A percentile compares a stretch with the other conserved stretches of the same genome.
Conservation (phyloP, 2,113 vertebrate species). For the Zingel zingel region DNA sequence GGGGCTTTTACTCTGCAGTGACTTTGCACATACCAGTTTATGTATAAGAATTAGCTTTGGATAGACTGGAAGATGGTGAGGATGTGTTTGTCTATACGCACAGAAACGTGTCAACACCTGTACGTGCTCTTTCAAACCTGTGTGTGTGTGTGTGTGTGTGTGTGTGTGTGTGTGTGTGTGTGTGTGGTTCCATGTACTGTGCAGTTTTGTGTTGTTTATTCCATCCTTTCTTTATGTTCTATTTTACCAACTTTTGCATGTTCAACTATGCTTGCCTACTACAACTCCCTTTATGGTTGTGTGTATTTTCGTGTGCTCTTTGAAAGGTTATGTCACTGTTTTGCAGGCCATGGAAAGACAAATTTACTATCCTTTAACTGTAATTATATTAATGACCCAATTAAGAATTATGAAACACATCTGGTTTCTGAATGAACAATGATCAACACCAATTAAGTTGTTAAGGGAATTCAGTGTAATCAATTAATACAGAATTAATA, state of each 20-base stretch:
- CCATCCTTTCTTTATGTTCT: not conserved
- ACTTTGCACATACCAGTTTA: constrained; percentile 25
- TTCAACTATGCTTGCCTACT: not conserved
- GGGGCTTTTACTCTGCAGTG: constrained; percentile 19
- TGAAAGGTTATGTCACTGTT: not conserved
- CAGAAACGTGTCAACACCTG: not conserved
- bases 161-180: not conserved
- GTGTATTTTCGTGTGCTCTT: not conserved
- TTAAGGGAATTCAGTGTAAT: not conserved
- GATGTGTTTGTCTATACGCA: not conserved
- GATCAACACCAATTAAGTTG: not conserved
- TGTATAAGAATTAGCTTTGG: constrained; percentile 11
- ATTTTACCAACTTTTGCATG: not conserved
- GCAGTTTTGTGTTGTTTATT: not conserved
- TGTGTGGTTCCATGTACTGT: not conserved
- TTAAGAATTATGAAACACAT: constrained; percentile 26
- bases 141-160: not conserved
- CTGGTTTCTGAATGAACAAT: not conserved
- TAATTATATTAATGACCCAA: constrained; percentile 21
- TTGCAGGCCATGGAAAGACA: not conserved
- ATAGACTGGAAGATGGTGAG: not conserved
- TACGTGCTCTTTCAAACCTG: not conserved
- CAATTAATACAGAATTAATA: not conserved
- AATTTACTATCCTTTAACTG: not conserved
- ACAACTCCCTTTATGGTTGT: not conserved